Evolutionary conservation across 2,888 invertebrate species (phyloP).

Genomic region (Ormyrus rosae): DNA sequence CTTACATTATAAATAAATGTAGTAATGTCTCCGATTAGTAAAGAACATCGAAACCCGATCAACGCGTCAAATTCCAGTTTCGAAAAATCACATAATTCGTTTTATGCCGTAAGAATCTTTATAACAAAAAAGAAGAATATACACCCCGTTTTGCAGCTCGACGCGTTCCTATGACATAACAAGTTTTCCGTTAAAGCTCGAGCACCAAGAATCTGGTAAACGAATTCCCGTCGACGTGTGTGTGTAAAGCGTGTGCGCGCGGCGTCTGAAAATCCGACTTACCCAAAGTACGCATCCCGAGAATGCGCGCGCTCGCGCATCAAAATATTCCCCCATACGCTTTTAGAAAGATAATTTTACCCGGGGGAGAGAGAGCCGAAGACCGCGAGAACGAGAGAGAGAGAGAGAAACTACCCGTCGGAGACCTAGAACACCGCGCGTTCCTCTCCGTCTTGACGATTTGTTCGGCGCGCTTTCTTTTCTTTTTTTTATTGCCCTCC

Average conservation of each 20-base stretch:
- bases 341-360: constrained; percentile 51
- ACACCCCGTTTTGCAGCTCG: background rate
- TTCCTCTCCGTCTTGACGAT: background rate
- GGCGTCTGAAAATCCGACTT: background rate
- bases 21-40: no score
- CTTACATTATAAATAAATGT: no score
- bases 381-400: background rate
- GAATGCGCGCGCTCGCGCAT: constrained; percentile 11
- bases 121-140: background rate
- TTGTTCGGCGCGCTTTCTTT: background rate
- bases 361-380: constrained; percentile 15
- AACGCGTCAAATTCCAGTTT: no score
- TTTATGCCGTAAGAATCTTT: no score
- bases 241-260: background rate
- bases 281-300: background rate
- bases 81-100: no score
- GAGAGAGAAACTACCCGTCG: constrained; percentile 11
- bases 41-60: no score
- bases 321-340: constrained; percentile 33
- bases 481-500: no score
- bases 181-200: background rate
- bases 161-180: background rate
- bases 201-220: background rate
- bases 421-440: background rate
- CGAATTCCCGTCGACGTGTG: background rate